phyloP scores from a whole-genome alignment of 2,113 vertebrate genomes.

The Poeciliopsis retropinna region DNA sequence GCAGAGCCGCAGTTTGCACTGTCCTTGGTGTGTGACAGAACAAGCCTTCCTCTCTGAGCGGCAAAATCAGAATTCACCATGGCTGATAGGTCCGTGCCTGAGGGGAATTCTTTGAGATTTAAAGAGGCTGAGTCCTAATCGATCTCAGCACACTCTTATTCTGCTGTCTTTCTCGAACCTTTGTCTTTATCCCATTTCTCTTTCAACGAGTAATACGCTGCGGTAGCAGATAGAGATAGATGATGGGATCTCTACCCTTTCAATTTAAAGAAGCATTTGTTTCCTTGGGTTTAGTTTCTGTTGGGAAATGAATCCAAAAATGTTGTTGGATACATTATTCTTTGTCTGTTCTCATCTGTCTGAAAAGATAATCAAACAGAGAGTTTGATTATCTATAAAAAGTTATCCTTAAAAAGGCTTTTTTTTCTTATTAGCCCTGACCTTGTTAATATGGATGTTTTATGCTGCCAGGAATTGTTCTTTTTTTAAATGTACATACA shows the following conservation, averaged over 20 bases:
- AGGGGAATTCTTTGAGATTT: conserved; percentile 71
- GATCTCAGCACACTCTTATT: conserved; percentile 67
- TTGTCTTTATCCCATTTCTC: conserved; percentile 71
- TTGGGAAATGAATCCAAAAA: conserved; percentile 38
- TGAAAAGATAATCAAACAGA: conserved; percentile 27
- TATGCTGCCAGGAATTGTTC: conserved; percentile 49
- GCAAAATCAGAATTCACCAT: conserved; percentile 66
- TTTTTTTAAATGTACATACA: conserved; percentile 52
- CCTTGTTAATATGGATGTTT: conserved; percentile 46
- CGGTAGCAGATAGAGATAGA: conserved; percentile 64
- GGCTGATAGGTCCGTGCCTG: conserved; percentile 60
- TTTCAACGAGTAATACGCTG: conserved; percentile 60
- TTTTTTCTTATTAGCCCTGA: conserved; percentile 50
- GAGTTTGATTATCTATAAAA: no score
- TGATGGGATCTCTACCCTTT: conserved; percentile 58
- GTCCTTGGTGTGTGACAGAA: conserved; percentile 71
- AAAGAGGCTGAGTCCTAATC: conserved; percentile 75
- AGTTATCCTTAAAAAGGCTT: conserved; percentile 12
- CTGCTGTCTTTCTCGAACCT: conserved; percentile 68
- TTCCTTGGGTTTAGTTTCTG: conserved; percentile 59
- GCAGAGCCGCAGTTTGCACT: conserved; percentile 50
- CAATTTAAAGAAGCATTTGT: conserved; percentile 66
- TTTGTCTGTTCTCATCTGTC: conserved; percentile 41
- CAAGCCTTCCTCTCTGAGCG: conserved; percentile 51
- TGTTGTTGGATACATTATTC: conserved; percentile 36